Evolutionary conservation across 2,888 invertebrate species (phyloP), one percentile per base, ranked within the genome.

Genomic region (Mactromeris polynyma): DNA sequence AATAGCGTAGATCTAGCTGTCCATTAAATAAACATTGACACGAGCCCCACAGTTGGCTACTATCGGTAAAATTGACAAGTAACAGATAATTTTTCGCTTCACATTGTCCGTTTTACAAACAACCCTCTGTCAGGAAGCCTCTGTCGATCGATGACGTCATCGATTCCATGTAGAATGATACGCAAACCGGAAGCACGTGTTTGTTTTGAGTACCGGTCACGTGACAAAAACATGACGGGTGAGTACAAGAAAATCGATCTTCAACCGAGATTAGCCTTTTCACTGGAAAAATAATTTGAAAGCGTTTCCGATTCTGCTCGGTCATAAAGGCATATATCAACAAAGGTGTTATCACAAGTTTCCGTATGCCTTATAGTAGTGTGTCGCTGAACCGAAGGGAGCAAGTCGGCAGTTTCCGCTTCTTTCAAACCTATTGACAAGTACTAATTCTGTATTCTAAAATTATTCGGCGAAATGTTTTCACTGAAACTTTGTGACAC

Each of bases 161-260:
- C 79, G 73, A 69, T 69, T 77, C 78, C 83, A 89, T 90, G 90
- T 90, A 73, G 83, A 88, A 86, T 90, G 90, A 92, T 89, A 89
- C 90, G 86, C 86, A 86, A 88, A 92, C 92, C 92, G 92, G 92
- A 92, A 89, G 78, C 89, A 90, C 89, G 90, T 92, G 90, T 92
- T 92, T 92, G 92, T 92, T 88, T 88, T 73, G 89, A 88, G 89
- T 85, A 77, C 86, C 89, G 90, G 87, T 92, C 92, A 92, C 89
- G 92, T 92, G 92, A 90, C 80, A 21, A 81, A 73, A 89, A 90
- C 84, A 90, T 85, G 86, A 90, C 89, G 87, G 31, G 73, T 77
- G 82, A 86, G 92, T 90, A 88, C 90, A 69, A 31, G 58, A 87
- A 83, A 82, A 92, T 92, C 92, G 92, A 92, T 92, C 85, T 77